A percentile compares a stretch with the other conserved stretches of the same genome.
These are phyloP conservation scores for Xenopus laevis DNA, from an alignment of 2,113 vertebrate genomes.

Conservation along the genomic window DNA sequence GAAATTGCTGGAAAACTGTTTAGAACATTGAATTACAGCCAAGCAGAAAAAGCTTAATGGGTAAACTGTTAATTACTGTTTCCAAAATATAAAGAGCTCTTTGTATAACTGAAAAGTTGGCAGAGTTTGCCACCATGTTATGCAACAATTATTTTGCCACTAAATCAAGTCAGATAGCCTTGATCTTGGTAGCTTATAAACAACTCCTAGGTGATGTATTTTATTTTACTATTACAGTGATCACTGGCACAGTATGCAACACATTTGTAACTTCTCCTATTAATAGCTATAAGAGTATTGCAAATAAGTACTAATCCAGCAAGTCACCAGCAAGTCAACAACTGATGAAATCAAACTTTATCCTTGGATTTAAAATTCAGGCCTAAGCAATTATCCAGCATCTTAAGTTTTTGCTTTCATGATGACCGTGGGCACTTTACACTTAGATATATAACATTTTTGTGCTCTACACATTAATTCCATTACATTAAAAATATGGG, in stretches of 20 bases:
- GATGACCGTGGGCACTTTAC: no score
- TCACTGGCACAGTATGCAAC: background rate
- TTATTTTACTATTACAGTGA: background rate
- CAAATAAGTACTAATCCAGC: no score
- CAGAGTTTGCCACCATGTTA: background rate
- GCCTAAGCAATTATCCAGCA: no score
- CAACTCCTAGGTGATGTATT: background rate
- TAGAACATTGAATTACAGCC: slow-evolving; percentile 3
- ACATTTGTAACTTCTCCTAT: no score
- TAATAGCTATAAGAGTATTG: no score
- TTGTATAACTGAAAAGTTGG: slow-evolving; percentile 5
- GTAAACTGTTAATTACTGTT: slow-evolving; percentile 3
- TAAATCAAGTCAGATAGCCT: slow-evolving; percentile 10
- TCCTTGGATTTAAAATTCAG: no score
- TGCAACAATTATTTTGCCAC: slow-evolving; percentile 3
- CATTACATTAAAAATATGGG: no score
- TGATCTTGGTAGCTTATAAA: background rate
- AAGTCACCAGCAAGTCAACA: no score
- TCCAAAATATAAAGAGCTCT: slow-evolving; percentile 2
- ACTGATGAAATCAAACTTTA: no score
- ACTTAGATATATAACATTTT: no score
- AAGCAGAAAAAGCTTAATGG: background rate
- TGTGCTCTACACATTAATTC: no score
- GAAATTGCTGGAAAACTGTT: slow-evolving; percentile 12
- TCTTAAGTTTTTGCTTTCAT: no score